A percentile compares a stretch with the other conserved stretches of the same genome.
These are phyloP conservation scores for Trichosurus vulpecula DNA, from an alignment of 2,797 vertebrate species.

Conservation along the genomic window DNA sequence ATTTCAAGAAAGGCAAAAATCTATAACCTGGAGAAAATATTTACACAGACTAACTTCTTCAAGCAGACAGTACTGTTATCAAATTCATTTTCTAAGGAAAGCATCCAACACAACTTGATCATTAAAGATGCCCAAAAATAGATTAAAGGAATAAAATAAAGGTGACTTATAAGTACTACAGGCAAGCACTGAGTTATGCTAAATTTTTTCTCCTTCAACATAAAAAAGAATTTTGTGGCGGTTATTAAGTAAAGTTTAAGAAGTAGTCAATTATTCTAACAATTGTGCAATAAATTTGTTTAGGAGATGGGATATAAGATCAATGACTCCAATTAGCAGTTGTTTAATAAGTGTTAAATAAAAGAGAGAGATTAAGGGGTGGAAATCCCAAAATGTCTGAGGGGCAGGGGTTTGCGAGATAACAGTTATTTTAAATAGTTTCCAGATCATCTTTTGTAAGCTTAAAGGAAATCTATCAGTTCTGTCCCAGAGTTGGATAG, in stretches of 20 bases:
- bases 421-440: conserved; percentile 37
- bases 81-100: conserved; percentile 37
- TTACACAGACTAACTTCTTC: background rate
- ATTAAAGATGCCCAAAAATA: conserved; percentile 54
- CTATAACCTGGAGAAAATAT: conserved; percentile 31
- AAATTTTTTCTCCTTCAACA: background rate
- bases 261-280: no score
- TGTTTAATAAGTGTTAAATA: conserved; percentile 24
- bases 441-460: conserved; percentile 35
- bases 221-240: background rate
- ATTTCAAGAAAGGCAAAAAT: background rate
- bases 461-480: conserved; percentile 22
- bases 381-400: conserved; percentile 11
- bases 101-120: conserved; percentile 61
- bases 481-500: background rate
- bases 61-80: conserved; percentile 1
- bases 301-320: conserved; percentile 22
- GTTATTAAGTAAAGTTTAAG: background rate
- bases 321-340: conserved; percentile 29
- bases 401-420: background rate
- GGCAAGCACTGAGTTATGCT: background rate
- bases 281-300: conserved; percentile 38
- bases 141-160: conserved; percentile 65
- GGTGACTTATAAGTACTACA: conserved; percentile 16
- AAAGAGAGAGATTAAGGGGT: background rate